phyloP scores from a whole-genome alignment of 2,113 vertebrate genomes.

The Callorhinus ursinus region DNA sequence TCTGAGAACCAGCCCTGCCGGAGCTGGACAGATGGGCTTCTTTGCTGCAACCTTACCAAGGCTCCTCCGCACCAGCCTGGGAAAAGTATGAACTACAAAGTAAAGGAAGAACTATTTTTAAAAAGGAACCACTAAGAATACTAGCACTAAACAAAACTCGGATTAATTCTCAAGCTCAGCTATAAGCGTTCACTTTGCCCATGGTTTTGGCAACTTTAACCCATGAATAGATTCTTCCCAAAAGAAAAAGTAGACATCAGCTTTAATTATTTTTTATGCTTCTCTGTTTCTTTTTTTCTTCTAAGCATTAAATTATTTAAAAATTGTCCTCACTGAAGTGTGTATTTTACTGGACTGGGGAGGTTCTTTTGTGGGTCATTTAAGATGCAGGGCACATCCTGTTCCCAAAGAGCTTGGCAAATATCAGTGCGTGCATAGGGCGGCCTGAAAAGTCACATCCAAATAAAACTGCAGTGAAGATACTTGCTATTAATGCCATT shows the following conservation, averaged over 20 bases:
- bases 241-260: background rate
- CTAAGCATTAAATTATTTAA: constrained; percentile 41
- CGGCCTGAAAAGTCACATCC: constrained; percentile 15
- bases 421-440: background rate
- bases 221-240: background rate
- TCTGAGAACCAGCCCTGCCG: background rate
- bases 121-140: constrained; percentile 49
- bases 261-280: background rate
- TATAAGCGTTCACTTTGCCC: background rate
- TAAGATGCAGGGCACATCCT: constrained; percentile 2
- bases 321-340: background rate
- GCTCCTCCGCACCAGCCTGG: background rate
- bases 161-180: background rate
- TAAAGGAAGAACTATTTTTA: constrained; percentile 62
- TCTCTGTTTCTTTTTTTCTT: constrained; percentile 32
- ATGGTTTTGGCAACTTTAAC: background rate
- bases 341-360: background rate
- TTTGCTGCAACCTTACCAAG: background rate
- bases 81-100: constrained; percentile 61
- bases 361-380: background rate
- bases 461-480: constrained; percentile 51
- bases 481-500: constrained; percentile 17
- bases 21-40: background rate
- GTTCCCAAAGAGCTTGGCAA: constrained; percentile 45
- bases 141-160: constrained; percentile 50